These are phyloP conservation scores for Branchipolynoe longqiensis DNA, from an alignment of 2,888 invertebrate species.

Conservation along the genomic window DNA sequence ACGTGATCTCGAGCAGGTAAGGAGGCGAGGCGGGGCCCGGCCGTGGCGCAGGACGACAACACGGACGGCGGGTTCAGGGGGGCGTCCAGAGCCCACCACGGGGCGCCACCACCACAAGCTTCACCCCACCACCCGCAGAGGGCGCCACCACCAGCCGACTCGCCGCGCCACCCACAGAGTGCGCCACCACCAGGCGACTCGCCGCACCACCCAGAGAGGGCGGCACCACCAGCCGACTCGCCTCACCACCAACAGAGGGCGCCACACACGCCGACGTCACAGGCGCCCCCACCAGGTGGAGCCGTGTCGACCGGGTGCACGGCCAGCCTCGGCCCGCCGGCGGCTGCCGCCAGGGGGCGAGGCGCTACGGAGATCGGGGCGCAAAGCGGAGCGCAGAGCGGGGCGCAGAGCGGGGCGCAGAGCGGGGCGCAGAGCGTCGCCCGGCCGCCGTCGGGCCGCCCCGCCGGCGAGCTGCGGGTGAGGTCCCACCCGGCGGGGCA, in stretches of 20 bases:
- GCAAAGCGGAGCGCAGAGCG: too few relatives aligned
- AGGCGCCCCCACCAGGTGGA: background rate
- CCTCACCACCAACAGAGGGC: background rate
- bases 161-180: background rate
- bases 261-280: too few relatives aligned
- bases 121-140: too few relatives aligned
- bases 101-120: too few relatives aligned
- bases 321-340: constrained; percentile 17
- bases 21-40: background rate
- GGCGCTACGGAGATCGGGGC: background rate
- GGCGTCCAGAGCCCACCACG: too few relatives aligned
- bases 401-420: too few relatives aligned
- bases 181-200: background rate
- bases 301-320: background rate
- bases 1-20: too few relatives aligned
- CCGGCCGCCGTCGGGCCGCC: constrained; percentile 15
- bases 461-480: background rate
- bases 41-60: constrained; percentile 12
- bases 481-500: constrained; percentile 2
- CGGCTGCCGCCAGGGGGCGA: background rate
- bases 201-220: constrained; percentile 1
- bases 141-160: background rate
- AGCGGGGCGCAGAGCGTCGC: background rate
- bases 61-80: constrained; percentile 27
- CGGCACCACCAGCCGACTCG: constrained; percentile 8